These are phyloP conservation scores for Elegia similella DNA, from an alignment of 2,888 invertebrate species.

Conservation along the genomic window DNA sequence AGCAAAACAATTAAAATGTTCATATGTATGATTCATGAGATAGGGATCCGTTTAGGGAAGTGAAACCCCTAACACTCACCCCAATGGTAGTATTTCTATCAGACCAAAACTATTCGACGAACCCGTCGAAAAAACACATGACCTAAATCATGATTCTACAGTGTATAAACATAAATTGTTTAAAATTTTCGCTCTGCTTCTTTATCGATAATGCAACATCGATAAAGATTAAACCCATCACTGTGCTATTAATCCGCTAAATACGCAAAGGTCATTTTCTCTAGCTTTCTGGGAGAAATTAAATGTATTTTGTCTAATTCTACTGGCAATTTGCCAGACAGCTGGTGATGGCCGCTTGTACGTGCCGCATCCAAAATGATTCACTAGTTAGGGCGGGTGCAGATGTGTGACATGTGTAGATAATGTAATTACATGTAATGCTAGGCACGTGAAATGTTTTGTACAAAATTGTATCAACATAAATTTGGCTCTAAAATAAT, in stretches of 20 bases:
- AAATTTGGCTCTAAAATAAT: too few relatives aligned
- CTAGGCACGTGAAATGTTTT: too few relatives aligned
- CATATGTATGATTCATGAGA: too few relatives aligned
- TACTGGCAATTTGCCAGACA: constrained; percentile 42
- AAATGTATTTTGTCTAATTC: constrained; percentile 28
- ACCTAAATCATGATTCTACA: too few relatives aligned
- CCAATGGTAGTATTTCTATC: too few relatives aligned
- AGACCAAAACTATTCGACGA: too few relatives aligned
- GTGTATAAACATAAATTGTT: too few relatives aligned
- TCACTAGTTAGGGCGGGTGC: constrained; percentile 24
- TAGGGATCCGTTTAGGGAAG: too few relatives aligned
- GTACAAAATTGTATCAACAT: too few relatives aligned
- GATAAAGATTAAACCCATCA: neutral
- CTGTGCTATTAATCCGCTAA: constrained; percentile 14
- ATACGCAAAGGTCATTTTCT: constrained; percentile 32
- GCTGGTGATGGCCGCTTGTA: constrained; percentile 31
- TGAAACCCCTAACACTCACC: too few relatives aligned
- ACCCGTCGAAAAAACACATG: too few relatives aligned
- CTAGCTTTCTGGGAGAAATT: constrained; percentile 21
- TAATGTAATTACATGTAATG: neutral
- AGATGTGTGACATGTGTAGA: neutral
- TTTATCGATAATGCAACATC: neutral
- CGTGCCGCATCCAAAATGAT: constrained; percentile 38
- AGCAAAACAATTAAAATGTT: too few relatives aligned
- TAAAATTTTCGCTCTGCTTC: constrained; percentile 27